These are phyloP conservation scores for Melanotus villosus DNA, from an alignment of 2,888 invertebrate species.

Conservation along the genomic window DNA sequence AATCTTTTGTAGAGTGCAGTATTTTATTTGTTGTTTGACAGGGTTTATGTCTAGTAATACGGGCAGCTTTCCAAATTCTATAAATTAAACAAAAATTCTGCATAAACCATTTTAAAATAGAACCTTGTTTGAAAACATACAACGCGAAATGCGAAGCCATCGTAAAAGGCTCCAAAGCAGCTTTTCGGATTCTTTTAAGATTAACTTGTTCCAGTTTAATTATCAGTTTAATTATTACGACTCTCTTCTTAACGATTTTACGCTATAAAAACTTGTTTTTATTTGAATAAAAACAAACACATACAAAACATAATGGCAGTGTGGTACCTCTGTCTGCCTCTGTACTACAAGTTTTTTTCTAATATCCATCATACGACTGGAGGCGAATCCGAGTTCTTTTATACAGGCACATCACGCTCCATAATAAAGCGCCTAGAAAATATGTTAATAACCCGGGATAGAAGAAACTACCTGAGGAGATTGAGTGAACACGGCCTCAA, in stretches of 20 bases:
- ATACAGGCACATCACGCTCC: constrained; percentile 50
- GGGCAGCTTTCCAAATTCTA: constrained; percentile 22
- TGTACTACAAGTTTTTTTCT: constrained; percentile 40
- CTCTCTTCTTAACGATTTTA: background rate
- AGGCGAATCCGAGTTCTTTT: constrained; percentile 53
- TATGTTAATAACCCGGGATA: constrained; percentile 61
- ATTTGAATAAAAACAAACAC: background rate
- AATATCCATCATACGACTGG: constrained; percentile 44
- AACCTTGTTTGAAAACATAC: constrained; percentile 19
- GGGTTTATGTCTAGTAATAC: constrained; percentile 11
- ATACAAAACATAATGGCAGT: background rate
- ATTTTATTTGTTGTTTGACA: constrained; percentile 1
- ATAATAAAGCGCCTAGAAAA: constrained; percentile 61
- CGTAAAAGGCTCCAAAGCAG: constrained; percentile 5
- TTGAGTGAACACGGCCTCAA: constrained; percentile 50
- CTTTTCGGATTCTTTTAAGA: background rate
- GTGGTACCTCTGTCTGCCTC: constrained; percentile 14
- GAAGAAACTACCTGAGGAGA: constrained; percentile 59
- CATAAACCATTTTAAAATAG: constrained; percentile 16
- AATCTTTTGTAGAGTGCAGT: constrained; percentile 11
- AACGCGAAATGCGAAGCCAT: background rate
- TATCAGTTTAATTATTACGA: constrained; percentile 6
- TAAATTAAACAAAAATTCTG: constrained; percentile 22
- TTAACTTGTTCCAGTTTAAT: constrained; percentile 9
- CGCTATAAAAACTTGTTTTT: background rate